Evolutionary conservation across 1,140 invertebrate genomes (phyloP), one percentile per base, ranked within the genome.

Genomic region (Harpegnathos saltator): DNA sequence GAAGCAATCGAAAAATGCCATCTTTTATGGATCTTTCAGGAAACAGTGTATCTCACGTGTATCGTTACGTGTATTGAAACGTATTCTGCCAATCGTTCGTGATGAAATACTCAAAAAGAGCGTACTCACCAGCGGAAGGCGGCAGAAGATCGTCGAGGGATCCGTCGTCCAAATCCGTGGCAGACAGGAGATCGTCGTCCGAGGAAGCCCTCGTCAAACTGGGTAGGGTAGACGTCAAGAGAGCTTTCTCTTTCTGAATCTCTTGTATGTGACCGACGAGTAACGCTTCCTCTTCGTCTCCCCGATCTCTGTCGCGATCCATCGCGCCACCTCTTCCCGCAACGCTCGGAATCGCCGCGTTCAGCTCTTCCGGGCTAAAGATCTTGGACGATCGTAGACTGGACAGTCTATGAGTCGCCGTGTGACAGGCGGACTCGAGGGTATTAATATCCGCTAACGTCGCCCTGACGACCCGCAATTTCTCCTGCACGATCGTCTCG

Each of bases 371-470:
- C 0, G 95, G 95, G 61, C 94, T 96, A 86, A 96, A 96, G 71
- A 97, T 96, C 93, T 97, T 97, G 0, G 97, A 97, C 65, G 96
- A 96, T 69, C 97, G 94, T 74, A 98, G 93, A 69, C 96, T 96
- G 52, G 96, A 97, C 1, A 98, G 93, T 5, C 97, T 94, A 90
- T 97, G 95, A 0, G 96, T 96, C 1, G 97, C 97, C 11, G 97
- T 97, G 84, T 97, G 97, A 90, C 96, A 96, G 26, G 97, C 97
- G 1, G 96, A 96, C 86, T 99, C 98, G 68, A 99, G 94, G 0
- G 97, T 98, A 89, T 97, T 97, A 86, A 99, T 98, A 92, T 99
- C 98, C 44, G 96, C 97, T 33, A 99, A 93, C 4, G 98, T 98
- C 19, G 96, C 95, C 68, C 96, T 95, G 0, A 98, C 96, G 92